Conservation (phyloP, 2,113 vertebrate genomes). For the Lanius collurio region DNA sequence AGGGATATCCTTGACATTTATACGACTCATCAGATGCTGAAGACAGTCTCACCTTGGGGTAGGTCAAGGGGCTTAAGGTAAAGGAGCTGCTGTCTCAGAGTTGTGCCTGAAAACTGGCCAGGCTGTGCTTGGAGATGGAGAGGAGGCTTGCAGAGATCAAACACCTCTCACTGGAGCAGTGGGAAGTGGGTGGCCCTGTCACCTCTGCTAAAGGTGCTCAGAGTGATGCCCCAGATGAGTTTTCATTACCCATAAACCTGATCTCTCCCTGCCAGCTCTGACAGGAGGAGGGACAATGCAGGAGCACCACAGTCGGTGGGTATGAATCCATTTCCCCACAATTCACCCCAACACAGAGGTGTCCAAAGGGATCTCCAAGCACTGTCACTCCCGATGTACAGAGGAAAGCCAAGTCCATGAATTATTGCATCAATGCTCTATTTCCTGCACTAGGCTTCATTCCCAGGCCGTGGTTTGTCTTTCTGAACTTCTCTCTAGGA, state of each 20-base stretch:
- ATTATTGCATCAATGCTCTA: background rate
- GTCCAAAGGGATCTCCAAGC: background rate
- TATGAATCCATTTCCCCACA: accelerated
- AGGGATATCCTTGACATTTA: background rate
- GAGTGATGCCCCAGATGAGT: background rate
- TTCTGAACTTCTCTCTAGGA: background rate
- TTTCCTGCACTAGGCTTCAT: background rate
- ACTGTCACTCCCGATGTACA: background rate
- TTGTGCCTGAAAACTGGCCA: background rate
- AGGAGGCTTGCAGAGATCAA: background rate
- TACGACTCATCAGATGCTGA: background rate
- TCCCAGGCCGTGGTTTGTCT: background rate
- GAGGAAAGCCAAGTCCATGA: background rate
- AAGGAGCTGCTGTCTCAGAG: background rate
- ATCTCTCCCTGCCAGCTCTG: background rate
- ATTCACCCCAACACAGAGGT: background rate
- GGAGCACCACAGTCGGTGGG: background rate
- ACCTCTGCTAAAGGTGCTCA: background rate
- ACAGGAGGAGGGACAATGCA: background rate
- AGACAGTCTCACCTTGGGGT: background rate
- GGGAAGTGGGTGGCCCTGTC: background rate
- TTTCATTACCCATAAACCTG: background rate
- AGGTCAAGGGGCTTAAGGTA: background rate
- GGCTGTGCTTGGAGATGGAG: background rate
- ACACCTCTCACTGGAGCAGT: background rate